These are phyloP conservation scores for Allygus modestus DNA, from an alignment of 2,888 invertebrate species.

Conservation along the genomic window DNA sequence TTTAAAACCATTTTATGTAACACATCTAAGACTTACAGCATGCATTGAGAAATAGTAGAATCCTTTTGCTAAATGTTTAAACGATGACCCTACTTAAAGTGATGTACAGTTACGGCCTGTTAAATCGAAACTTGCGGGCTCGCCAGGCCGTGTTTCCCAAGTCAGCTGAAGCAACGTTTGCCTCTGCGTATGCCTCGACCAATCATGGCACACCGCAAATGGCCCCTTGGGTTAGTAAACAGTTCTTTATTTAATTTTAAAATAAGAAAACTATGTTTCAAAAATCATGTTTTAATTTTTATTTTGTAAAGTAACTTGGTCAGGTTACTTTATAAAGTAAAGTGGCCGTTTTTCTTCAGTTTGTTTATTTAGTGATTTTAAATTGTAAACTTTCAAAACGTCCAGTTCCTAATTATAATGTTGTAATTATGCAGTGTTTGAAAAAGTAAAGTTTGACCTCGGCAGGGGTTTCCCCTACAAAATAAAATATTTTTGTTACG, in stretches of 20 bases:
- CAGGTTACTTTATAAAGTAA: no score
- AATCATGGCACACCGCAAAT: not conserved
- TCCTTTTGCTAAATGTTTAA: not conserved
- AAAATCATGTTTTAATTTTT: no score
- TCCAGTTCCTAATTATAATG: no score
- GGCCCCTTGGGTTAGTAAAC: not conserved
- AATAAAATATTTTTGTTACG: no score
- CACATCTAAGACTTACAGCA: not conserved
- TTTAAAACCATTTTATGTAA: no score
- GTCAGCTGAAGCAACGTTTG: not conserved
- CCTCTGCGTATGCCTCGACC: not conserved
- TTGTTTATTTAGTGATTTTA: no score
- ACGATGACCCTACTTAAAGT: not conserved
- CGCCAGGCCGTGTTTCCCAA: not conserved
- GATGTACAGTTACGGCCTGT: constrained; percentile 9
- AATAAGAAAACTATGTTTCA: not conserved
- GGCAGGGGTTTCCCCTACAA: no score
- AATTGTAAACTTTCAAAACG: no score
- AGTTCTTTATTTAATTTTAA: not conserved
- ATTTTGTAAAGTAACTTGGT: no score
- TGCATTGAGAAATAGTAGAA: not conserved
- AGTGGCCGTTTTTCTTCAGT: no score
- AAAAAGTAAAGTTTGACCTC: no score
- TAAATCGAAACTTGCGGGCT: constrained; percentile 16
- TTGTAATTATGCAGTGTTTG: no score